Base-by-base conservation (phyloP, 2,113 vertebrate genomes). In the Nestor notabilis region DNA sequence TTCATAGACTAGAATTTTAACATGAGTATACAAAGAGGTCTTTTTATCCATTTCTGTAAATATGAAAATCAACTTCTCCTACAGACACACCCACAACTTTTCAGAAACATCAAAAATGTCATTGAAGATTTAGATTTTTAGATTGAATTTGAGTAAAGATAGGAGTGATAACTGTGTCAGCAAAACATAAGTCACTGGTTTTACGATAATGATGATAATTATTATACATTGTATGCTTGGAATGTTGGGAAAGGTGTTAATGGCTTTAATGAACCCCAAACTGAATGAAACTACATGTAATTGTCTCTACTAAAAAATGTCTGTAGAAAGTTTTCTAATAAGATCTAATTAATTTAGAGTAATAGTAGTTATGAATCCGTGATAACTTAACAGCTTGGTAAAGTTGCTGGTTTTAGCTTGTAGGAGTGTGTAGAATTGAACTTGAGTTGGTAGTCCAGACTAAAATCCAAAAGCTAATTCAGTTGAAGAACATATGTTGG, bases 401-500 rank as follows among this genome's bases (percentile, higher is more conserved):
- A 68, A 66, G 23, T 39, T 79, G 37, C 66, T 46, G 7, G 2
- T 25, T 53, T 74, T 83, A 55, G 20, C 24, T 55, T 68, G 41
- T 71, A 56, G 14, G 31, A 49, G 7, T 44, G 8, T 71, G 33
- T 39, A 15, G 27, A 83, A 29, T 20, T 47, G 28, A 89, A 46
- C 33, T 33, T 33, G 29, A 79, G 33, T 56, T 72, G 28, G 31
- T 60, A 44, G 10, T 63, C 25, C 16, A 35, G 72, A 79, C 10
- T 41, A 23, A 78, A 87, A 65, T 60, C 31, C 27, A 55, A 79
- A 83, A 90, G 7, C 14, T 47, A 39, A 2, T 58, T 71, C 43
- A 35, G 0, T 31, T 71, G 43, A 29, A n/a, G 39, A 92, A 24
- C 20, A 24, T 7, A 39, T 1, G 1, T 2, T 13, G 8, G 4